A percentile compares a stretch with the other conserved stretches of the same genome.
phyloP scores from a whole-genome alignment of 2,797 vertebrate species.

The Coregonus ussuriensis region DNA sequence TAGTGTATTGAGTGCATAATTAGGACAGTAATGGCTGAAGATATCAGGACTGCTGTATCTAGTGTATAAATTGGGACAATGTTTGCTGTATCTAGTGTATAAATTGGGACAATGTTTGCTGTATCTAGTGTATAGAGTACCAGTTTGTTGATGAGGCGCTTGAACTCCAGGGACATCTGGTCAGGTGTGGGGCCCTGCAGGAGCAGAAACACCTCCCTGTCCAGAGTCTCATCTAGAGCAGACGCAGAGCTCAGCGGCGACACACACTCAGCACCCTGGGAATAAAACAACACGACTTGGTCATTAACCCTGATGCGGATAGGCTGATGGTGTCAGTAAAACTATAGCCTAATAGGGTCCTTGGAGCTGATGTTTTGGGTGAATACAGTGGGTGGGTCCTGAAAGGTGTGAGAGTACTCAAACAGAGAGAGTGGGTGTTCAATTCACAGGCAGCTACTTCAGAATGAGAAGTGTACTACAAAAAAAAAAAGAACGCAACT shows the following conservation, averaged over 20 bases:
- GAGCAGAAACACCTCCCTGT: constrained; percentile 80
- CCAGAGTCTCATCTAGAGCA: constrained; percentile 76
- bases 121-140: constrained; percentile 55
- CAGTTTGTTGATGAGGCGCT: constrained; percentile 72
- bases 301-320: not conserved
- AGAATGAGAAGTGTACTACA: not conserved
- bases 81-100: not conserved
- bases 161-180: constrained; percentile 74
- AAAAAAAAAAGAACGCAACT: too few species aligned
- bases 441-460: not conserved
- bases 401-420: not conserved
- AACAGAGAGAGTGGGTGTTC: not conserved
- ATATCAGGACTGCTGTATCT: not conserved
- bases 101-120: not conserved
- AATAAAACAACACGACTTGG: not conserved
- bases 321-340: not conserved
- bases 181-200: constrained; percentile 79
- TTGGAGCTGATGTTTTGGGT: not conserved
- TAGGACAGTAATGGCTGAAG: too few species aligned
- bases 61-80: not conserved
- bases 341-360: too few species aligned
- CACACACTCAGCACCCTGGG: constrained; percentile 55
- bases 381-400: not conserved
- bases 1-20: too few species aligned
- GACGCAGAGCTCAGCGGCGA: constrained; percentile 54